Evolutionary conservation across 2,888 invertebrate genomes (phyloP).

Genomic region (Neuroscelio doddi): DNA sequence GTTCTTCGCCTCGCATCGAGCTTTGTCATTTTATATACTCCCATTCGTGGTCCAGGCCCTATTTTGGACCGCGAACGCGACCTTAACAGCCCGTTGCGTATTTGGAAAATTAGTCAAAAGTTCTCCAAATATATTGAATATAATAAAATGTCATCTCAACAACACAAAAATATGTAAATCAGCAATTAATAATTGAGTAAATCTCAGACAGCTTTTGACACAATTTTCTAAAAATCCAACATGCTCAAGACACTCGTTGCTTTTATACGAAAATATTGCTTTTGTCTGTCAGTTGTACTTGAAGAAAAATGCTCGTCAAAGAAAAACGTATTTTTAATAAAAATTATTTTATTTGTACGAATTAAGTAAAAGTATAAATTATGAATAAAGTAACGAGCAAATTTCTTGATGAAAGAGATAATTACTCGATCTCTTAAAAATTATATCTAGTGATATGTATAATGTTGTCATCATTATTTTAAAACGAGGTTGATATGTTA

Average conservation of each 20-base stretch:
- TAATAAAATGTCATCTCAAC: no score
- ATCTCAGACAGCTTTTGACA: neutral
- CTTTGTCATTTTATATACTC: slow-evolving; percentile 3
- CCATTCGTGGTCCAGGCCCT: slow-evolving; percentile 64
- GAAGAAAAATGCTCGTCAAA: slow-evolving; percentile 21
- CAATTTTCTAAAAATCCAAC: slow-evolving; percentile 23
- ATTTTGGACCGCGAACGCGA: slow-evolving; percentile 59
- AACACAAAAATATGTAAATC: no score
- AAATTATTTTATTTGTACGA: no score
- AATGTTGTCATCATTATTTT: slow-evolving; percentile 24
- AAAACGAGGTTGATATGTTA: slow-evolving; percentile 39
- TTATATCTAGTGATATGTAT: slow-evolving; percentile 44
- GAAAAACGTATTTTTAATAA: no score
- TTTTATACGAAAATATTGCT: slow-evolving; percentile 45
- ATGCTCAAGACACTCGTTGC: slow-evolving; percentile 38
- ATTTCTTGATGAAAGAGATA: slow-evolving; percentile 26
- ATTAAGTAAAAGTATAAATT: neutral
- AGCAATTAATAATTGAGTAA: slow-evolving; percentile 7
- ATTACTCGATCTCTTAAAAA: slow-evolving; percentile 13
- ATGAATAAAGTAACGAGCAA: slow-evolving; percentile 13
- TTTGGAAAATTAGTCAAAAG: slow-evolving; percentile 20
- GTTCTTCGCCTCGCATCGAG: neutral
- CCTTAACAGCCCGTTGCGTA: slow-evolving; percentile 3
- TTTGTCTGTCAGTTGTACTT: slow-evolving; percentile 38
- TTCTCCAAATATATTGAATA: neutral